Evolutionary conservation across 2,888 invertebrate species (phyloP), one percentile per base, ranked within the genome.

Genomic region (Prenolepis imparis): DNA sequence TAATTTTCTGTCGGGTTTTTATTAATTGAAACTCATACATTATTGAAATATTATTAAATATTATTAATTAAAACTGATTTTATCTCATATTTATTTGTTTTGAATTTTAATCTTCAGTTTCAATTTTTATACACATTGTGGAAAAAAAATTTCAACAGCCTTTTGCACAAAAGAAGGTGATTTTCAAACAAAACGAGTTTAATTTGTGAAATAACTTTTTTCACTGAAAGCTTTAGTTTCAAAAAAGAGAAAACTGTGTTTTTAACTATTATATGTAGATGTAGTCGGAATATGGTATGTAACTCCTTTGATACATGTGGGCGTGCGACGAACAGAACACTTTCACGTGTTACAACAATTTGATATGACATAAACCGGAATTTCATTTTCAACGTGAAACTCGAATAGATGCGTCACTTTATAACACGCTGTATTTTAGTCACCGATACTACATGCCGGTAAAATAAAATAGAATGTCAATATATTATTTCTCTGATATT

Each of bases 261-360:
- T 66, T 66, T 64, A 44, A 28, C 21, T 61, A 36, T 28, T 59
- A 18, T 44, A 73, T 28, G 5, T 44, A 59, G 21, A 28, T 78
- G 8, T 52, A 52, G n/a, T n/a, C 2, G 52, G n/a, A 52, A 52
- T 52, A 52, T 8, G 24, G 24, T 57, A 24, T 12, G 21, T 36
- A n/a, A 12, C 15, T 28, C 12, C 9, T 55, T 55, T 77, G 66
- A 59, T 21, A 12, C 36, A 57, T 52, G 11, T 3, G 15, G 41
- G 21, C 15, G 9, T 39, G 28, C 18, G 41, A 78, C 57, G 24
- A 32, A 68, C 57, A 55, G n/a, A 39, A 48, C 36, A 75, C 66
- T 78, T 67, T 59, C 44, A 32, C 21, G 28, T 70, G 44, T 59
- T 21, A 44, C 68, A 59, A 57, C 59, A 70, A 70, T 80, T 70